phyloP scores from a whole-genome alignment of 2,113 vertebrate species.

The Meleagris gallopavo region DNA sequence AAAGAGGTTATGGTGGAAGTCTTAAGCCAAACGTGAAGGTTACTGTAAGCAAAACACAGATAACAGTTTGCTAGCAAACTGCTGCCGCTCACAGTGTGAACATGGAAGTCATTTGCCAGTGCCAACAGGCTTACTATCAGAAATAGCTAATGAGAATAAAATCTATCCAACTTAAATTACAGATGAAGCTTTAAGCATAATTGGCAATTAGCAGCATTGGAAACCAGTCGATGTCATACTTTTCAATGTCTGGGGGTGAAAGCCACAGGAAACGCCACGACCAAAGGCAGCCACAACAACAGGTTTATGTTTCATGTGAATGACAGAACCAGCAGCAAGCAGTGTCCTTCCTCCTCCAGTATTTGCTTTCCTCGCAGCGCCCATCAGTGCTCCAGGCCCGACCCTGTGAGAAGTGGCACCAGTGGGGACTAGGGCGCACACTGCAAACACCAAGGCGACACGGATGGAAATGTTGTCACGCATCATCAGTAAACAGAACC shows the following conservation, averaged over 20 bases:
- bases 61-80: neutral
- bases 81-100: neutral
- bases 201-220: neutral
- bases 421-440: neutral
- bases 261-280: neutral
- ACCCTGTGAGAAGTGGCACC: constrained; percentile 3
- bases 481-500: neutral
- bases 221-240: neutral
- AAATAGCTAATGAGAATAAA: neutral
- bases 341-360: neutral
- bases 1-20: neutral
- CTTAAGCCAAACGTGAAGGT: neutral
- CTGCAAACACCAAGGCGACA: neutral
- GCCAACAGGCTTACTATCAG: neutral
- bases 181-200: neutral
- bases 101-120: neutral
- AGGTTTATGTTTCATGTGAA: constrained; percentile 9
- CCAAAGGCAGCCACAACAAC: neutral
- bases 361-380: neutral
- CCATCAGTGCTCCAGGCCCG: constrained; percentile 25
- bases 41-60: neutral
- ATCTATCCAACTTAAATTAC: neutral
- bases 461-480: neutral
- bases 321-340: neutral
- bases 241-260: neutral